A percentile compares a stretch with the other conserved stretches of the same genome.
These are phyloP conservation scores for Carcharodon carcharias DNA, from an alignment of 2,797 vertebrate genomes.

Conservation along the genomic window DNA sequence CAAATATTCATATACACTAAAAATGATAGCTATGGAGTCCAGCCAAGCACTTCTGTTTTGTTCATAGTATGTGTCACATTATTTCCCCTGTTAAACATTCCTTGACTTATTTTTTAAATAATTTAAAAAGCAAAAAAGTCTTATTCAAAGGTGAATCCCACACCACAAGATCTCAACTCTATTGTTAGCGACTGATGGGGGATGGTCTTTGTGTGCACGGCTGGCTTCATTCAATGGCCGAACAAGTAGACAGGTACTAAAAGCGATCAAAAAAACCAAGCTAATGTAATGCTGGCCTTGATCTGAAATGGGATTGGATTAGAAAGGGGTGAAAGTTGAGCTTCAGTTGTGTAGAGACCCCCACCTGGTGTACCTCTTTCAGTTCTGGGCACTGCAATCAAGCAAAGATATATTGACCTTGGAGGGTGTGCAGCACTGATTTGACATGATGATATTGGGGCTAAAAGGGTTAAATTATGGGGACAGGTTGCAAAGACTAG, in stretches of 20 bases:
- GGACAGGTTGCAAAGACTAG: background rate
- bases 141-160: background rate
- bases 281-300: background rate
- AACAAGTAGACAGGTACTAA: background rate
- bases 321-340: too few relatives aligned
- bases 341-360: background rate
- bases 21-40: slow-evolving; percentile 40
- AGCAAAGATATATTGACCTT: background rate
- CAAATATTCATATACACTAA: slow-evolving; percentile 43
- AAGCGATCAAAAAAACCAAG: background rate
- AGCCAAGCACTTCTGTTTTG: slow-evolving; percentile 40
- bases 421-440: background rate
- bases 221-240: background rate
- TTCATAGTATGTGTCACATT: background rate
- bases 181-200: too few relatives aligned
- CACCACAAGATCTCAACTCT: background rate
- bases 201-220: background rate
- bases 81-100: background rate
- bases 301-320: background rate
- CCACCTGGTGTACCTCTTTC: background rate
- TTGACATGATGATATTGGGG: background rate
- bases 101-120: background rate
- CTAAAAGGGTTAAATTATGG: background rate
- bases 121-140: background rate
- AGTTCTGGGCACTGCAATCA: background rate